Percentiles rank a stretch among this genome's conserved stretches.
Evolutionary conservation across 2,113 vertebrate genomes (phyloP).

Genomic region (Chitala chitala): DNA sequence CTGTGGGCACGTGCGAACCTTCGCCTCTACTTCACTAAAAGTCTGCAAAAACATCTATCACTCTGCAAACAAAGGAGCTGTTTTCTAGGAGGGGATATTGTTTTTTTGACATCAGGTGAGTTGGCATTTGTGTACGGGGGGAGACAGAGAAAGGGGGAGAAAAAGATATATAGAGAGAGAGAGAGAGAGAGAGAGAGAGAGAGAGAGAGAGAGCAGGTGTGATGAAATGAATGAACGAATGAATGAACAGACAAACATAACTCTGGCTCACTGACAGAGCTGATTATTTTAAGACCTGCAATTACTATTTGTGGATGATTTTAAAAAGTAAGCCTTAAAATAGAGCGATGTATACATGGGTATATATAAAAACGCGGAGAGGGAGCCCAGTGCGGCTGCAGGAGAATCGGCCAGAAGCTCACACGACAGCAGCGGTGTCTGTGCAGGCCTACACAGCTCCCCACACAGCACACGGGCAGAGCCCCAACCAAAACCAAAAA

Average conservation of each 20-base stretch:
- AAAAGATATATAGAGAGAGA: not conserved
- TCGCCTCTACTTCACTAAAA: not conserved
- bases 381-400: not conserved
- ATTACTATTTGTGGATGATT: constrained; percentile 26
- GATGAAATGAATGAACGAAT: constrained; percentile 7
- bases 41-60: not conserved
- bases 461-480: not conserved
- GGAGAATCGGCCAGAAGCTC: not conserved
- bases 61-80: not conserved
- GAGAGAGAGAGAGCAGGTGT: not conserved
- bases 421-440: no score
- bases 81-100: not conserved
- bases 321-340: constrained; percentile 21
- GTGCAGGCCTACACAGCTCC: not conserved
- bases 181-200: not conserved
- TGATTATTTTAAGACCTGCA: constrained; percentile 25
- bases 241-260: constrained; percentile 25
- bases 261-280: constrained; percentile 1
- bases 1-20: no score
- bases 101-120: no score
- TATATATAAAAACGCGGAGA: constrained; percentile 20
- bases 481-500: not conserved
- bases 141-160: not conserved
- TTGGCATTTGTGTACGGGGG: not conserved
- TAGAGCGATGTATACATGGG: no score